A percentile compares a stretch with the other conserved stretches of the same genome.
phyloP scores from a whole-genome alignment of 2,888 invertebrate genomes.

The Drosophila mimica region DNA sequence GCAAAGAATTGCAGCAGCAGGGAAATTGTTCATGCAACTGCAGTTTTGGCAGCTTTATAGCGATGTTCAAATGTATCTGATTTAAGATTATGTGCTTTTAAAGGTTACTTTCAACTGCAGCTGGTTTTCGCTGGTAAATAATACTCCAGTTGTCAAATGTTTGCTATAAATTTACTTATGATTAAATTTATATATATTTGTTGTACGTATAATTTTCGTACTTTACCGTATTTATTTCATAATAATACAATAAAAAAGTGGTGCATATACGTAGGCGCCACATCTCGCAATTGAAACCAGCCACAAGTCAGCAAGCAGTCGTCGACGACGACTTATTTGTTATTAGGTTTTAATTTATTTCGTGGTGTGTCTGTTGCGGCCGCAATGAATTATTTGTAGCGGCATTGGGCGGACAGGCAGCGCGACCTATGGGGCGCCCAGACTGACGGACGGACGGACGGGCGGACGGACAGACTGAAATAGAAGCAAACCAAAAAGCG shows the following conservation, averaged over 20 bases:
- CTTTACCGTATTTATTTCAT: neutral
- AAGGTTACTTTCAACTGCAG: neutral
- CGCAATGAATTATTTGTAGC: slow-evolving; percentile 78
- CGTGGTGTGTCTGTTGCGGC: slow-evolving; percentile 62
- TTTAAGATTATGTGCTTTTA: slow-evolving; percentile 20
- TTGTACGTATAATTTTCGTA: neutral
- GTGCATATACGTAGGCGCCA: slow-evolving; percentile 55
- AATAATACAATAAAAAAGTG: slow-evolving; percentile 16
- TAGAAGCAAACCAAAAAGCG: slow-evolving; percentile 46
- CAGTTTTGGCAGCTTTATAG: slow-evolving; percentile 17
- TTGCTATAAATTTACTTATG: neutral
- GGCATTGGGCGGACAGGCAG: slow-evolving; percentile 76
- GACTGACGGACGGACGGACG: slow-evolving; percentile 27
- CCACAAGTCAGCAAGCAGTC: slow-evolving; percentile 26
- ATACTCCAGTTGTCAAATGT: neutral
- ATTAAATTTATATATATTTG: neutral
- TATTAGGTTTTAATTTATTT: slow-evolving; percentile 82
- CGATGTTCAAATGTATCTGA: slow-evolving; percentile 1
- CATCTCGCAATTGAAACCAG: slow-evolving; percentile 29
- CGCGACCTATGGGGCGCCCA: slow-evolving; percentile 59
- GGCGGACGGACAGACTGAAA: slow-evolving; percentile 39
- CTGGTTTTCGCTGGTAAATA: neutral
- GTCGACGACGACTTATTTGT: slow-evolving; percentile 77
- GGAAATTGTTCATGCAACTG: slow-evolving; percentile 52
- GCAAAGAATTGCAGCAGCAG: slow-evolving; percentile 46